Evolutionary conservation across 2,113 vertebrate genomes (phyloP).

Genomic region (Ornithorhynchus anatinus): DNA sequence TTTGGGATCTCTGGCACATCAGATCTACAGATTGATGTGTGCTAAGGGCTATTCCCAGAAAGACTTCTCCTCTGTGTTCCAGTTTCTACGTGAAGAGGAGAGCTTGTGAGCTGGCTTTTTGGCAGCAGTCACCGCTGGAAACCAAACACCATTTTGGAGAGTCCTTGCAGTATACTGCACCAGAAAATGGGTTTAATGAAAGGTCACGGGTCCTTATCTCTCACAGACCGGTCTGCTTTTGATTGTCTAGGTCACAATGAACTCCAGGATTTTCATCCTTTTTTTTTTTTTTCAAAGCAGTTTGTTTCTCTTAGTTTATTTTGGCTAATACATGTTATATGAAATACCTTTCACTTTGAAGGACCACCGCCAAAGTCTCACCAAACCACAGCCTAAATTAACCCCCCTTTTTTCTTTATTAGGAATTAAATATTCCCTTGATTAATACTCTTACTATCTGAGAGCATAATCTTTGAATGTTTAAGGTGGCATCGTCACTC

Average conservation of each 20-base stretch:
- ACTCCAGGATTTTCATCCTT: conserved; percentile 24
- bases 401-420: conserved; percentile 50
- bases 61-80: conserved; percentile 98
- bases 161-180: conserved; percentile 22
- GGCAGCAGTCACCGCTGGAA: conserved; percentile 45
- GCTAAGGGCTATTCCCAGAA: conserved; percentile 92
- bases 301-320: conserved; percentile 43
- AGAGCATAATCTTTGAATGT: conserved; percentile 7
- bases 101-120: conserved; percentile 70
- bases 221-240: conserved; percentile 39
- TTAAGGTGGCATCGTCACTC: too few species aligned
- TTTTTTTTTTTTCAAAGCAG: conserved; percentile 29
- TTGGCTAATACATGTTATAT: conserved; percentile 23
- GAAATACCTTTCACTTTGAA: neutral
- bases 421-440: conserved; percentile 21
- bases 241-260: conserved; percentile 34
- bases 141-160: conserved; percentile 32
- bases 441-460: neutral
- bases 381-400: conserved; percentile 42
- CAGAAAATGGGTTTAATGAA: conserved; percentile 55
- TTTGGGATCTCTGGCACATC: conserved; percentile 91
- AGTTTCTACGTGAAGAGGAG: conserved; percentile 95
- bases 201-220: conserved; percentile 43
- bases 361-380: conserved; percentile 30
- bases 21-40: conserved; percentile 97